Evolutionary conservation across 92 coral and sea anemone genomes (phyloP), one percentile per base, ranked within the genome.

Genomic region (Ricordea florida): DNA sequence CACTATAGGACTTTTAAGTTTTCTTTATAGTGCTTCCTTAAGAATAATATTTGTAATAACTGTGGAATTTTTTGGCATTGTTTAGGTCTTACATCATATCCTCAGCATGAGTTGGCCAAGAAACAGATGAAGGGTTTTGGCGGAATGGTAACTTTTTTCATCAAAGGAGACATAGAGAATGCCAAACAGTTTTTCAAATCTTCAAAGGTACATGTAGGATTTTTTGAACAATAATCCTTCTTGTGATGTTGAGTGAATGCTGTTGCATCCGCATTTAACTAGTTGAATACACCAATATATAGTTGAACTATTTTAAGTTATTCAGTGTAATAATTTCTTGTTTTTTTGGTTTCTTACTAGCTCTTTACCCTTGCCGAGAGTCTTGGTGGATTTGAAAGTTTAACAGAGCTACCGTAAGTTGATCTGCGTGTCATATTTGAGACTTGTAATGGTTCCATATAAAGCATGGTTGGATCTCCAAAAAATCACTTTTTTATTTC

Each of bases 31-130:
- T 0, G 49, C 13, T 1, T 9, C 11, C 14, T 9, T 43, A 43
- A 8, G 16, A 4, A 43, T 43, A 4, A 8, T 8, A 1, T 13
- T 10, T 9, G 11, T 4, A 43, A 0, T 13, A n/a, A 9, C 13
- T 10, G 4, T 8, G 13, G 13, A 4, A n/a, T 34, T 20, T 32
- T 10, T 18, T 8, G 7, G 9, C 7, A 10, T 35, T 13, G 25
- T 29, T 9, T 43, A 96, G 99, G 99, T 6, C 84, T 96, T 9
- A 80, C 60, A 43, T 85, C 97, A 9, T 96, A 82, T 50, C 99
- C 99, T 2, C 97, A 96, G 20, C 96, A 92, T 33, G 97, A 96
- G 14, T 89, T 96, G n/a, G 99, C 99, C 20, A 96, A 96, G 67
- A 84, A 55, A 15, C 97, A 96, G 85, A 89, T 89, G 97, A 92